These are phyloP conservation scores for Hyles lineata DNA, from an alignment of 2,888 invertebrate species.

Conservation along the genomic window DNA sequence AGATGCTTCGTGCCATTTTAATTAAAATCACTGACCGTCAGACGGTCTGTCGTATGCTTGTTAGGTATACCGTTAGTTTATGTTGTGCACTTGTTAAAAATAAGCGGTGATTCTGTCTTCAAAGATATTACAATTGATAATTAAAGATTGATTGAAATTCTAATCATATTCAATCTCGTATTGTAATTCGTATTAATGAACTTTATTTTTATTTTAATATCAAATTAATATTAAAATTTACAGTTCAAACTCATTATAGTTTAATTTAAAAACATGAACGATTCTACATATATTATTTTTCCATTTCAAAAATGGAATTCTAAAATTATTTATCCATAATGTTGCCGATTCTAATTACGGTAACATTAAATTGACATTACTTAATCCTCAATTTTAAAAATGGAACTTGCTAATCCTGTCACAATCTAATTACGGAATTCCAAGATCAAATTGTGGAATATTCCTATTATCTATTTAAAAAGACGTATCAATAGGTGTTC, in stretches of 20 bases:
- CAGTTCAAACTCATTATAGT: neutral
- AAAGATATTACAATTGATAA: conserved; percentile 18
- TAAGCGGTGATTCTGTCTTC: conserved; percentile 12
- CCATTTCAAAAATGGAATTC: no score
- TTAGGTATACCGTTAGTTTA: conserved; percentile 26
- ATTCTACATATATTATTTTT: no score
- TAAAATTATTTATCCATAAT: no score
- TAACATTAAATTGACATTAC: no score
- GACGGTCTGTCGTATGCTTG: conserved; percentile 26
- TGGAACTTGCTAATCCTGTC: no score
- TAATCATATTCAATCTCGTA: neutral
- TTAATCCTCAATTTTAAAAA: no score
- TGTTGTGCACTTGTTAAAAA: conserved; percentile 23
- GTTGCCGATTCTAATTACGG: no score
- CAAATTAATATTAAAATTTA: neutral
- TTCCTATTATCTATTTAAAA: neutral
- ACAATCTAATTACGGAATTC: no score
- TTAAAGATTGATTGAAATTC: neutral
- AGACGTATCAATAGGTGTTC: conserved; percentile 3
- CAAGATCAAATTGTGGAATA: neutral
- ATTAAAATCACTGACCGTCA: conserved; percentile 29
- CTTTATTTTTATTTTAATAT: neutral
- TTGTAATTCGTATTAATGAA: neutral
- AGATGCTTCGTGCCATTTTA: conserved; percentile 28
- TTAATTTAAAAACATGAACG: no score